Evolutionary conservation across 2,113 vertebrate genomes (phyloP).

Genomic region (Ictidomys tridecemlineatus): DNA sequence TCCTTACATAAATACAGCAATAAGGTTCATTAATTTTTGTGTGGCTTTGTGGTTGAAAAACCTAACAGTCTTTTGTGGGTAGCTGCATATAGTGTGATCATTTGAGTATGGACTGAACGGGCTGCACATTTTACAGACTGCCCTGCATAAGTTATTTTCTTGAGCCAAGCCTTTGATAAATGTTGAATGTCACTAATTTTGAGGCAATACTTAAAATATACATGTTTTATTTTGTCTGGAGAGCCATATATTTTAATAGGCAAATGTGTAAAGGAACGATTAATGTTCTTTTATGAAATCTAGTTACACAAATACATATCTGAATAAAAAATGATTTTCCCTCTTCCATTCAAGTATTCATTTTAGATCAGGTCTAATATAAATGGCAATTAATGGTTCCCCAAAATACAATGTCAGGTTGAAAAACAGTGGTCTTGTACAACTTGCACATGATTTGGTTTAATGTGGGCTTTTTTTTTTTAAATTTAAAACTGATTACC

Average conservation of each 20-base stretch:
- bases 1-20: background rate
- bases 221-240: background rate
- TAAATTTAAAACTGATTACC: background rate
- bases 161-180: background rate
- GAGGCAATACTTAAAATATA: background rate
- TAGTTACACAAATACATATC: background rate
- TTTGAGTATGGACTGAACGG: background rate
- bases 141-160: background rate
- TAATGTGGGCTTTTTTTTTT: background rate
- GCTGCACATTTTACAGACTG: background rate
- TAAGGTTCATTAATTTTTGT: background rate
- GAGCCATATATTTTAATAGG: background rate
- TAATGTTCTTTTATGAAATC: slow-evolving; percentile 6
- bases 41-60: background rate
- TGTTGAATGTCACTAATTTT: background rate
- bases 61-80: background rate
- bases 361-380: background rate
- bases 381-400: background rate
- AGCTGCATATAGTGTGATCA: background rate
- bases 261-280: background rate
- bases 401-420: background rate
- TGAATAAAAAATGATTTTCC: background rate
- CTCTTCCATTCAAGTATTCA: background rate
- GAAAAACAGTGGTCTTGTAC: background rate
- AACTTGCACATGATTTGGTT: background rate